Evolutionary conservation across 64 coral and sea anemone species (phyloP), one percentile per base, ranked within the genome.

Genomic region (Actinia tenebrosa): DNA sequence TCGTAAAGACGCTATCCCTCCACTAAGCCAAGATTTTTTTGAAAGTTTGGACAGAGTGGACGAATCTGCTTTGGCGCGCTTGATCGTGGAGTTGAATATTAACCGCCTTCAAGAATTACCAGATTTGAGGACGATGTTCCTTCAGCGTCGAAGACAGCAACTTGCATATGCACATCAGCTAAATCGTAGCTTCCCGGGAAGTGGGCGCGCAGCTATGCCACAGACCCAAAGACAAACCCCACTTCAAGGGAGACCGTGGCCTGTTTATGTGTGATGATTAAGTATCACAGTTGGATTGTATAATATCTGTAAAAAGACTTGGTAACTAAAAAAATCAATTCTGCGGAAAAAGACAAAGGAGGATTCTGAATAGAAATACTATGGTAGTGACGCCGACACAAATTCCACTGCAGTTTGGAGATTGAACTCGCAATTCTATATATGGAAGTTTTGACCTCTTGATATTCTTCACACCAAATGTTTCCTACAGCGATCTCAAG

Each of bases 11-110:
- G 50, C 18, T 7, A 80, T 53, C 44, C 84, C 90, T 20, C 90
- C 90, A 7, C 62, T 92, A 43, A 86, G 85, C 10, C 79, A 92
- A 77, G 90, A 92, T 63, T 92, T 92, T 52, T 92, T 92, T 83
- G 90, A 92, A 53, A 87, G 84, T 37, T 77, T 92, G 47, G 90
- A 92, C 47, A 69, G 66, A 78, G 90, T 92, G 44, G 90, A 92
- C 42, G 90, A 92, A 56, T 77, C 77, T 18, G 90, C 90, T 7
- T 78, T 92, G 53, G 85, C 90, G 43, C 80, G 79, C 17, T 77
- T 92, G 20, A 92, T 92, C 16, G 90, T 92, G 17, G 90, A 92
- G 27, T 79, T 92, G 78, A 83, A 92, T 19, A 54, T 92, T 7
- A 92, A 87, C 52, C 84, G 75, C 1, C 78, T 87, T 10, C 86